Evolutionary conservation across 2,888 invertebrate genomes (phyloP).

Genomic region (Hypomecis atomaria): DNA sequence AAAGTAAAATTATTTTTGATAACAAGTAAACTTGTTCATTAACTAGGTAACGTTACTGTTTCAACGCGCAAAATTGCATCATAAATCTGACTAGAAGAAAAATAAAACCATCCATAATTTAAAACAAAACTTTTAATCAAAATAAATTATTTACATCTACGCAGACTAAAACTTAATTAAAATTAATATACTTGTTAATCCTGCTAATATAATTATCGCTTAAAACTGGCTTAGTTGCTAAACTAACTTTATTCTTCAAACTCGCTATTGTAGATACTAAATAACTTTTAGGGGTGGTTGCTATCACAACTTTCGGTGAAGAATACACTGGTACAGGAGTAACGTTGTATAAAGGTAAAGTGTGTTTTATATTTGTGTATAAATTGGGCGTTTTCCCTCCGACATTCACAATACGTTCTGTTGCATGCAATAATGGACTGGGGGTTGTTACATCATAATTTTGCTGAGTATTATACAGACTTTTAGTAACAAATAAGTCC

Average conservation of each 20-base stretch:
- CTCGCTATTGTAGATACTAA: slow-evolving; percentile 67
- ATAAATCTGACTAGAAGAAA: background rate
- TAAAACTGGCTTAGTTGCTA: slow-evolving; percentile 61
- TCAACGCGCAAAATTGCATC: background rate
- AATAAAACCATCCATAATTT: background rate
- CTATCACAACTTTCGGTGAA: slow-evolving; percentile 37
- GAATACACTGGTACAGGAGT: slow-evolving; percentile 33
- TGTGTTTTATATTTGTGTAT: slow-evolving; percentile 61
- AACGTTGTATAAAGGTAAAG: slow-evolving; percentile 43
- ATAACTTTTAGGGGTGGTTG: slow-evolving; percentile 58
- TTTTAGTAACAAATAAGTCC: slow-evolving; percentile 58
- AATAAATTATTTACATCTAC: slow-evolving; percentile 44
- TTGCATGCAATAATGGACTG: slow-evolving; percentile 47
- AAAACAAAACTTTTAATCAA: slow-evolving; percentile 23
- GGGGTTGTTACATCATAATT: slow-evolving; percentile 52
- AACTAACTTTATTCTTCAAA: slow-evolving; percentile 62
- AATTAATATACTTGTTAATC: slow-evolving; percentile 74
- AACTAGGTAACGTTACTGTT: no score
- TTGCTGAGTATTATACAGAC: slow-evolving; percentile 48
- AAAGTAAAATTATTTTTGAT: no score
- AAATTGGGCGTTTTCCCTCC: slow-evolving; percentile 57
- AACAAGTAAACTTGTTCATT: no score
- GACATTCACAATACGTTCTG: slow-evolving; percentile 62
- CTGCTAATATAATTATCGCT: slow-evolving; percentile 67
- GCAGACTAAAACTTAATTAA: slow-evolving; percentile 46